Base-by-base conservation (phyloP, 2,797 vertebrate species). In the Rhincodon typus region DNA sequence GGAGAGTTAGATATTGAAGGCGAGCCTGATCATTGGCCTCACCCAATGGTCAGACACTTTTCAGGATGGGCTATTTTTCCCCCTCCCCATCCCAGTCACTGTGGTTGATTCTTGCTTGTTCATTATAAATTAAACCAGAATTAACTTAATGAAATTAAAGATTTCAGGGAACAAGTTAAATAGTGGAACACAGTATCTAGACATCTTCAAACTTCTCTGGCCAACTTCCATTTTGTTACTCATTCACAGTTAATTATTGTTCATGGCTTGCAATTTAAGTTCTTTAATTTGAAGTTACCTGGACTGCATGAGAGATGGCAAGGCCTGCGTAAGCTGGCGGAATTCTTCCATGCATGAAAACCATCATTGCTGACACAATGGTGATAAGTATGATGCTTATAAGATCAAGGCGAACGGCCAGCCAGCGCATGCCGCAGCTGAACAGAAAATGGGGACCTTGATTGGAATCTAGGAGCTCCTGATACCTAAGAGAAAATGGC, bases 381-480 rank as follows among this genome's bases (percentile, higher is more conserved):
- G 98, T 98, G 97, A 98, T 98, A 96, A 98, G 97, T 38, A 96
- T 95, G 96, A 98, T 98, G 96, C 98, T 98, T 97, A 98, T 98
- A 96, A 98, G 96, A 97, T 98, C 98, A 96, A 98, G 97, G 94
- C 98, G 98, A 84, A 98, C 97, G 21, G 98, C 98, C 96, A 98
- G 97, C 98, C 98, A 98, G 90, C 98, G 98, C 97, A 98, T 97
- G 0, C 97, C 98, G 67, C 98, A 98, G 96, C 97, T 98, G 96
- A 98, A 98, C 96, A 98, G 98, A 97, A 98, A 98, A 96, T 97
- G 97, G 96, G 98, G 97, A 34, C 98, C 98, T 97, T 98, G 98
- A 97, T 98, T 98, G 96, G 97, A 98, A 97, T 98, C 98, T 96
- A 98, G 96, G 96, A 98, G 96, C 95, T 97, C 97, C 97, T 97